phyloP scores from a whole-genome alignment of 2,113 vertebrate species.

The rat (Rattus norvegicus) region GRCr8 NC_086024.1:13301501-13302000 shows the following conservation, averaged over 20 bases:
- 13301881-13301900: background rate
- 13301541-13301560: background rate
- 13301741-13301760: conserved; percentile 50
- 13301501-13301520: conserved; percentile 34
- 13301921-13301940: background rate
- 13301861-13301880: conserved; percentile 41
- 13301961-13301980: background rate
- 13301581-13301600: conserved; percentile 64
- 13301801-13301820: conserved; percentile 25
- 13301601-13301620: conserved; percentile 41
- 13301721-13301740: background rate
- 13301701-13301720: conserved; percentile 36
- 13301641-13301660: conserved; percentile 58
- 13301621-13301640: conserved; percentile 42
- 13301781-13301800: background rate
- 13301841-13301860: background rate
- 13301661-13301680: conserved; percentile 54
- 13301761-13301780: conserved; percentile 65
- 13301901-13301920: conserved; percentile 13
- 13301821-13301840: background rate
- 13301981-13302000: background rate
- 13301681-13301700: conserved; percentile 31
- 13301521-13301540: background rate
- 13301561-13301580: background rate
- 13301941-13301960: background rate